Base-by-base conservation (phyloP, 2,797 vertebrate genomes). In the Gallinago stenura region DNA sequence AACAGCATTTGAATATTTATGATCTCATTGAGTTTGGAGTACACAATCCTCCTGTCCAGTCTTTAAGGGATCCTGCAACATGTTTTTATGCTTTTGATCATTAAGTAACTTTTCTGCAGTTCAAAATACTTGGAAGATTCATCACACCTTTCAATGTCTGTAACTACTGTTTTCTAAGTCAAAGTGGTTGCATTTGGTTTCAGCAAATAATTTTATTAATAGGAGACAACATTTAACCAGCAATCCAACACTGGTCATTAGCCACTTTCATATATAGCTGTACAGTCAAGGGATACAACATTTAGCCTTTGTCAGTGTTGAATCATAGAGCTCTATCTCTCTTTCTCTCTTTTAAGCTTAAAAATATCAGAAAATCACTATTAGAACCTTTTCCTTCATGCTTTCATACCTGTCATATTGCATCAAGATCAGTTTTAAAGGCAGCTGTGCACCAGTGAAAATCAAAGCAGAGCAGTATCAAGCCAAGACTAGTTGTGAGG, bases 371-470 rank as follows among this genome's bases (percentile, higher is more conserved):
- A 54, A 96, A 89, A 87, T 77, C 83, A 61, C 24, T 31, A 50
- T 6, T 93, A n/a, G 45, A 95, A 77, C 31, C 51, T 75, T 87
- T 83, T 68, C 24, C 79, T 87, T 96, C 60, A n/a, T 56, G 68
- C 45, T 94, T 91, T 93, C 51, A 26, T 92, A 69, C 57, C 75
- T 96, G 90, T 95, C 96, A 94, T 73, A 58, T 77, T 79, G 45
- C n/a, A 95, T 96, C 83, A 96, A 87, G n/a, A 57, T 96, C 91
- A 96, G 9, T 50, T 93, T 70, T 60, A 75, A 84, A 83, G 58
- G 61, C 21, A 75, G 17, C 12, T 81, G 54, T 87, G 57, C 33
- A 54, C 37, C 31, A 68, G 51, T 72, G 48, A 92, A 91, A 95
- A 92, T 77, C 71, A 93, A 93, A 37, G 35, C 35, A 35, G 35